Evolutionary conservation across 2,888 invertebrate genomes (phyloP), one percentile per base, ranked within the genome.

Genomic region (Acleris emargana): DNA sequence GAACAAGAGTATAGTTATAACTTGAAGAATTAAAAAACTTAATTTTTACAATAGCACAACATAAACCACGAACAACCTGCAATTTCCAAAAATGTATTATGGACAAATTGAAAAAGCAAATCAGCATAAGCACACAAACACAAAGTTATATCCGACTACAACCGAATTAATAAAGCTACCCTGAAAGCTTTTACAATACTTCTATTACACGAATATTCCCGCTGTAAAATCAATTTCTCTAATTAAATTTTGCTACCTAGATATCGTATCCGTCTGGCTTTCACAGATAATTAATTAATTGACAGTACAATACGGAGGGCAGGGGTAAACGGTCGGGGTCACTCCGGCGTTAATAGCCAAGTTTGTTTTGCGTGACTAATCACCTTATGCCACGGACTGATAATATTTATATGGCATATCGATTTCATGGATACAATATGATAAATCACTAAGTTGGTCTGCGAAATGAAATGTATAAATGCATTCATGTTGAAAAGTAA

Each of bases 241-340:
- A 87, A 87, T 88, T 80, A 86, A 83, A 83, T 83, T 82, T 77
- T 78, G 77, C 76, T 77, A 72, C 69, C 72, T 73, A 72, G 74
- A 76, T 79, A 79, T 81, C 78, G 74, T 67, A 69, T 63, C 70
- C 68, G 71, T 66, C 74, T 68, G 78, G 76, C 77, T 73, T 79
- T 82, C 77, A 74, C 73, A 76, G 83, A 84, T 89, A 89, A 89
- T 89, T 89, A 89, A 89, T 89, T 89, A 89, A 89, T 87, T 85
- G 87, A 84, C 84, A 84, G 77, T 75, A 84, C 83, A 80, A 84
- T 81, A 77, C 74, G 67, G 73, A 74, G 80, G 83, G 75, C 72
- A 68, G 67, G 73, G 67, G 63, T 62, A 67, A 54, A 69, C 59
- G 64, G 64, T 57, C 55, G 73, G 78, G 81, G 80, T 76, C 79